Base-by-base conservation (phyloP, 2,113 vertebrate genomes). In the Lycocorax pyrrhopterus region DNA sequence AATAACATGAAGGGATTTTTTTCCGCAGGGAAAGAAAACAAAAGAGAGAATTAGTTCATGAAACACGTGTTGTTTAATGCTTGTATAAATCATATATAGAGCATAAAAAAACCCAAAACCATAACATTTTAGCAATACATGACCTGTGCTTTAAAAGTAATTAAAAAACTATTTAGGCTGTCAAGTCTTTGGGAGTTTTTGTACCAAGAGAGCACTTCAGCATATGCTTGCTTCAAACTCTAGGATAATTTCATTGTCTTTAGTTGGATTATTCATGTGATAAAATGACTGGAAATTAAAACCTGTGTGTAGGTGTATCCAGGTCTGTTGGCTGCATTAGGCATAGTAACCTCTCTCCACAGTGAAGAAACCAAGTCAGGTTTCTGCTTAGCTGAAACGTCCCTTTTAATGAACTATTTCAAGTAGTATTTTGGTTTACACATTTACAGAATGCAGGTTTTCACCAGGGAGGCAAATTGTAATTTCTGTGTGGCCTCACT, bases 1-100 rank as follows among this genome's bases (percentile, higher is more conserved):
- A 92, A 55, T 60, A 82, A 79, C 30, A 22, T 74, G 46, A 47
- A 91, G 80, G 87, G 67, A 76, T 87, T 94, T 88, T 78, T 96
- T 60, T 74, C 72, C 74, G 88, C 44, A 60, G 85, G 55, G 87
- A 30, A 81, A 15, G 71, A 59, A 92, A 87, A 51, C 60, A 86
- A 69, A 79, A 75, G 79, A 66, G 35, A 52, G 79, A 88, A 92
- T 55, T 66, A 74, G 63, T 63, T 82, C 62, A 29, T 62, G 62
- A 51, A 91, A 79, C 58, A 21, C 1, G 4, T 80, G 51, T 67
- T 73, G 69, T 94, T 90, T 80, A 84, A 49, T 60, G 83, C 44
- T 85, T 85, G n/a, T 63, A 64, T 79, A 89, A 96, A 75, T 83
- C 3, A 2, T 67, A n/a, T 37, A 4, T 7, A 37, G 75, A 49